Conservation (phyloP, 2,113 vertebrate species). For the Emydocephalus ijimae region DNA sequence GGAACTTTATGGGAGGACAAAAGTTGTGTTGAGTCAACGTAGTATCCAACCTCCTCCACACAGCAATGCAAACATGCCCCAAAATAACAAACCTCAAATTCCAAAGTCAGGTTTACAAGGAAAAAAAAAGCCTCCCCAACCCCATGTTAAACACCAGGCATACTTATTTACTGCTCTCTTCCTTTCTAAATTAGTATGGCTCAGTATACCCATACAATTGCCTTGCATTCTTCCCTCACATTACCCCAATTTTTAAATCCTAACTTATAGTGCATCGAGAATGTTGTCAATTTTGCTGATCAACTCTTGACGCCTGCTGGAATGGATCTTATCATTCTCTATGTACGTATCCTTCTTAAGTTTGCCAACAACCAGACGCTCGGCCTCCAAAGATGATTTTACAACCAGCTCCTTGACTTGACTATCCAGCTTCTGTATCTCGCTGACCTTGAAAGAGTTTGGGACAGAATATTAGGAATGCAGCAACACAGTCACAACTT, state of each 20-base stretch:
- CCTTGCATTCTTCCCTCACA: slow-evolving; percentile 61
- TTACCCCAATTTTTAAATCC: background rate
- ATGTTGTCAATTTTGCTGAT: slow-evolving; percentile 92
- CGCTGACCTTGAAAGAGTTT: slow-evolving; percentile 70
- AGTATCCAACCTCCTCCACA: background rate
- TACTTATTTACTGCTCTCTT: background rate
- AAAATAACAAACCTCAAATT: slow-evolving; percentile 8
- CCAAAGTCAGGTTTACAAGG: slow-evolving; percentile 32
- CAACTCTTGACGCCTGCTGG: slow-evolving; percentile 87
- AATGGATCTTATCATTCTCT: slow-evolving; percentile 87
- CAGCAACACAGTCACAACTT: background rate
- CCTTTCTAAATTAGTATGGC: slow-evolving; percentile 34
- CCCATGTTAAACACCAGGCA: slow-evolving; percentile 29
- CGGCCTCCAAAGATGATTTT: slow-evolving; percentile 88
- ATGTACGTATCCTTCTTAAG: slow-evolving; percentile 96
- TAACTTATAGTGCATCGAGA: slow-evolving; percentile 84
- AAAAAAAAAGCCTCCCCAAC: background rate
- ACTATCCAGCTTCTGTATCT: slow-evolving; percentile 92
- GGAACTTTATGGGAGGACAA: slow-evolving; percentile 26
- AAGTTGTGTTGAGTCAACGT: slow-evolving; percentile 18
- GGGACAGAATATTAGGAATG: slow-evolving; percentile 8
- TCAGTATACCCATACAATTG: slow-evolving; percentile 34
- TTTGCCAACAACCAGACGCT: slow-evolving; percentile 92
- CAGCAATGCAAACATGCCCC: slow-evolving; percentile 44
- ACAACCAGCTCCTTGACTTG: slow-evolving; percentile 95